Evolutionary conservation across 2,888 invertebrate genomes (phyloP), one percentile per base, ranked within the genome.

Genomic region (Sialis fuliginosa): DNA sequence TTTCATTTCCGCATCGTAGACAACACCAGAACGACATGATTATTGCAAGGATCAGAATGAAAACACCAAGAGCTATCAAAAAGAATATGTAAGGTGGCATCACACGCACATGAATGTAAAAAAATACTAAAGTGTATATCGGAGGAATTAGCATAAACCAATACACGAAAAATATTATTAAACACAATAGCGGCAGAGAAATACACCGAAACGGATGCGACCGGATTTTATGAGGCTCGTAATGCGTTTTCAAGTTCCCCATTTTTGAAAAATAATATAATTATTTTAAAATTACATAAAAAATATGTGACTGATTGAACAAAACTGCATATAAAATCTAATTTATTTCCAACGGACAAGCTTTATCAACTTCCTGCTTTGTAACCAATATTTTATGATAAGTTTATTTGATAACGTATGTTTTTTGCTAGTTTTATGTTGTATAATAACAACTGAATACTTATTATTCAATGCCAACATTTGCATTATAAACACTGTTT

Each of bases 131-230:
- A 2, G 54, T 52, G 53, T 57, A 63, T n/a, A 60, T 45, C 30
- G 64, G 46, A 1, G 64, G 65, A 42, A 59, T 57, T 7, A 60
- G 32, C 34, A 65, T 50, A 9, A 67, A 54, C 66, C 66, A 66
- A 49, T 61, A 63, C 31, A 60, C 40, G 13, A 63, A 57, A 10
- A 58, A 63, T 52, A 53, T 55, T 48, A 6, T 49, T 37, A 45
- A 47, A 51, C 31, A n/a, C 3, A 46, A 9, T 12, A 31, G n/a
- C 6, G 46, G 58, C 6, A 60, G 52, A 30, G 48, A 44, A 32
- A 58, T 56, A 45, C 54, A 60, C 22, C 53, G 50, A 37, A 58
- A 56, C 1, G 60, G 58, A 30, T 54, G 56, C 2, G 57, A 59
- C 33, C 55, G 42, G 34, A 52, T 44, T 30, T 51, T 43, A 45